These are phyloP conservation scores for Dasyurus viverrinus DNA, from an alignment of 2,113 vertebrate genomes.

Conservation along the genomic window DNA sequence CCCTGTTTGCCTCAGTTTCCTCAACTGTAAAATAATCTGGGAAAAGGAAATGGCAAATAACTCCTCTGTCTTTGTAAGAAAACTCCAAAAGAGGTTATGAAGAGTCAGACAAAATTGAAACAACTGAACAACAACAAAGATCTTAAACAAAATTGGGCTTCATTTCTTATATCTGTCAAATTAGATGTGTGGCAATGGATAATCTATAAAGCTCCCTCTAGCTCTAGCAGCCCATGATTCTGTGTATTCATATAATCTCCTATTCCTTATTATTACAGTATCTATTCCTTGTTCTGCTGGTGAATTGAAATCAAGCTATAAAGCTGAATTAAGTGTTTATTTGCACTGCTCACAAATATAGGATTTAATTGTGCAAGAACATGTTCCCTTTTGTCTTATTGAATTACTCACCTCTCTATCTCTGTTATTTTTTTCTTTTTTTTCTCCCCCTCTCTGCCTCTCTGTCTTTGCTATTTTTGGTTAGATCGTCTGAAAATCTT, in stretches of 20 bases:
- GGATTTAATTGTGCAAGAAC: slow-evolving; percentile 79
- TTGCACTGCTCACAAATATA: slow-evolving; percentile 70
- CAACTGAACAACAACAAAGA: not conserved
- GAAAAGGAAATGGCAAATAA: not conserved
- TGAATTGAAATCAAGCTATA: slow-evolving; percentile 51
- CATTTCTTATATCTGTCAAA: not conserved
- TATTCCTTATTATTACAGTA: not conserved
- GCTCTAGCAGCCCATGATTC: not conserved
- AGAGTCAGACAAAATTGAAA: not conserved
- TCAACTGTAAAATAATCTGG: not conserved
- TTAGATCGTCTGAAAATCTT: slow-evolving; percentile 85
- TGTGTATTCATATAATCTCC: not conserved
- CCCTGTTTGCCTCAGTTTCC: not conserved
- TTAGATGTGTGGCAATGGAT: not conserved
- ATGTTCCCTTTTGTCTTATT: slow-evolving; percentile 77
- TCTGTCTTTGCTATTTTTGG: slow-evolving; percentile 80
- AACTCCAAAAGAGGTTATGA: not conserved
- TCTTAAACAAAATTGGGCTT: not conserved
- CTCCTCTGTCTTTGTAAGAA: not conserved
- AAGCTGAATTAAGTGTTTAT: slow-evolving; percentile 61
- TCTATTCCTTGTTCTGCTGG: not conserved
- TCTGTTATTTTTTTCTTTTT: slow-evolving; percentile 45
- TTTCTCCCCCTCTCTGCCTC: slow-evolving; percentile 72
- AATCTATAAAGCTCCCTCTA: not conserved
- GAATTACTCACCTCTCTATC: slow-evolving; percentile 81